Evolutionary conservation across 1,140 invertebrate species (phyloP), one percentile per base, ranked within the genome.

Genomic region (Pteromalus puparum): DNA sequence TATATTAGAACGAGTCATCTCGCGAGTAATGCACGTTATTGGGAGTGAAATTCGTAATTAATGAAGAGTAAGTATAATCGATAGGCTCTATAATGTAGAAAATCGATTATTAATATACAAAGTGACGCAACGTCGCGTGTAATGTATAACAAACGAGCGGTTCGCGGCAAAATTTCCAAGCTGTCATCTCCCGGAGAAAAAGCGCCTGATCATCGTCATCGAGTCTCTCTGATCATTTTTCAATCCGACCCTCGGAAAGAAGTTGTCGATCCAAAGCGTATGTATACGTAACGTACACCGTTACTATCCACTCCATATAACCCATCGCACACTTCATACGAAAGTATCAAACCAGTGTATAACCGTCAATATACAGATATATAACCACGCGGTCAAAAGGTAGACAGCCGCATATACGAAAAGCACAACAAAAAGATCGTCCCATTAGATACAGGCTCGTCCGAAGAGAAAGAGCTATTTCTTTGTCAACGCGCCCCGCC

Each of bases 401-500:
- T 61, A 61, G 30, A 74, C 72, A 42, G 28, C 18, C 18, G 30
- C n/a, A n/a, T 5, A 4, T 74, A 3, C 12, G 7, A 61, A 48
- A 76, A 46, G 15, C 6, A 34, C 38, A 76, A 76, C 53, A 83
- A 83, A 83, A 68, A 83, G 81, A 83, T 83, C 81, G 61, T 42
- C 26, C 81, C 61, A 70, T 76, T 83, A 83, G 81, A 83, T 83
- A 68, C 10, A 30, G 18, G 18, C 3, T 46, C 61, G 74, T 12
- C 28, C 24, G 3, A 28, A 12, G 67, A 34, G 28, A 70, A 30
- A 30, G 81, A 61, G 28, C 30, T 28, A 67, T 82, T 77, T 77
- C 81, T 76, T 83, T 83, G 81, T 83, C 81, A 83, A 76, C 61
- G 81, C 81, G 53, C 48, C 18, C 53, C 28, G 28, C 15, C 68